Evolutionary conservation across 2,888 invertebrate genomes (phyloP).

Genomic region (Hoplodrina blanda): DNA sequence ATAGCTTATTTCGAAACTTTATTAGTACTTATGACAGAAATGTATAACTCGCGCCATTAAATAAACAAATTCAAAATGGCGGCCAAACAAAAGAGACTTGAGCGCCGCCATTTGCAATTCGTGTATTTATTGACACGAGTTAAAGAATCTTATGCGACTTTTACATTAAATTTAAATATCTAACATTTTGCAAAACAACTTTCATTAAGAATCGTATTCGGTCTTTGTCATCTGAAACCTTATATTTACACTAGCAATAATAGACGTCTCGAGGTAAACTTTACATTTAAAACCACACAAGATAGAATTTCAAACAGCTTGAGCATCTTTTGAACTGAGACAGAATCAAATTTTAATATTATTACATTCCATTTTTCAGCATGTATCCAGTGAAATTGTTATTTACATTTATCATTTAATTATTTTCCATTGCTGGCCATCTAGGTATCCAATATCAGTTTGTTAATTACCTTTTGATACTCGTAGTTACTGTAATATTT

Average conservation of each 20-base stretch:
- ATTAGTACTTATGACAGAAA: slow-evolving; percentile 9
- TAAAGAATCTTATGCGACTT: not conserved
- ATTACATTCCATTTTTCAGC: not conserved
- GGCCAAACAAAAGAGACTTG: not conserved
- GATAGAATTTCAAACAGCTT: not conserved
- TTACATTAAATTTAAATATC: slow-evolving; percentile 4
- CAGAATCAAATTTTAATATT: not conserved
- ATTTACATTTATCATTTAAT: not conserved
- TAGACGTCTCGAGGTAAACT: not conserved
- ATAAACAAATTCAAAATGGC: not conserved
- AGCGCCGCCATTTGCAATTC: not conserved
- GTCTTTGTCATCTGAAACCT: not conserved
- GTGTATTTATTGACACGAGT: not conserved
- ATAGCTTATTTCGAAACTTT: slow-evolving; percentile 24
- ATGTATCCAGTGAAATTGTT: not conserved
- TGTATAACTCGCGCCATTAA: not conserved
- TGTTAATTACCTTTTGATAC: no score
- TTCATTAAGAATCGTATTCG: not conserved
- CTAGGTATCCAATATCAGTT: no score
- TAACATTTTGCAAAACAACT: not conserved
- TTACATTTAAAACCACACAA: not conserved
- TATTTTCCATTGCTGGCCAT: no score
- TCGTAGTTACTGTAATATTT: no score
- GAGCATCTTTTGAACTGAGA: slow-evolving; percentile 2
- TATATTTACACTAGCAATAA: not conserved